Base-by-base conservation (phyloP, 1,140 invertebrate genomes). In the Eumeta japonica region DNA sequence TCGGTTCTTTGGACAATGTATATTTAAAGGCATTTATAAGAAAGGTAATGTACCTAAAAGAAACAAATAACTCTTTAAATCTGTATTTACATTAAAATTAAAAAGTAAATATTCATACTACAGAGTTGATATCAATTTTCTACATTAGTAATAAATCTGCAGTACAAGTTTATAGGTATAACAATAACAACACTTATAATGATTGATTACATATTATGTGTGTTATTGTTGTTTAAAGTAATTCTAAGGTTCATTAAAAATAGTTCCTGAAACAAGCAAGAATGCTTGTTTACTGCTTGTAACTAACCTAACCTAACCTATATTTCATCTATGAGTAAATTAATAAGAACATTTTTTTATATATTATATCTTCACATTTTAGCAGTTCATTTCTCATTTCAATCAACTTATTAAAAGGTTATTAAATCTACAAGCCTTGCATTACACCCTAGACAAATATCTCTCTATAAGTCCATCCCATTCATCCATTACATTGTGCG, bases 11-110 rank as follows among this genome's bases (percentile, higher is more conserved):
- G 20, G 66, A 54, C 43, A 63, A 70, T 43, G 67, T 66, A 35
- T 65, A 71, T 11, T 59, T 56, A 49, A 71, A 70, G 9, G 67
- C 65, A 54, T 66, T 63, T 13, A 61, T 53, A 19, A 74, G 40
- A 41, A 67, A 74, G 41, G 58, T 49, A n/a, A 62, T 50, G 29
- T 70, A 66, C 31, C 65, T 70, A 47, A 28, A 63, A 60, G 3
- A 24, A 24, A 24, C 20, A 5, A 24, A 24, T 24, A 24, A 24
- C 20, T 24, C n/a, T n/a, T 5, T 24, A 24, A 24, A 7, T 24
- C 20, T 7, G 5, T n/a, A 7, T 24, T 7, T 5, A 24, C 20
- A 7, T 24, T 24, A n/a, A 7, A 5, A 24, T 24, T 24, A 24
- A 7, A n/a, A 24, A 5, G n/a, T 7, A 5, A 24, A 24, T n/a